Conservation (phyloP, 1,140 invertebrate species). For the Conus betulinus region DNA sequence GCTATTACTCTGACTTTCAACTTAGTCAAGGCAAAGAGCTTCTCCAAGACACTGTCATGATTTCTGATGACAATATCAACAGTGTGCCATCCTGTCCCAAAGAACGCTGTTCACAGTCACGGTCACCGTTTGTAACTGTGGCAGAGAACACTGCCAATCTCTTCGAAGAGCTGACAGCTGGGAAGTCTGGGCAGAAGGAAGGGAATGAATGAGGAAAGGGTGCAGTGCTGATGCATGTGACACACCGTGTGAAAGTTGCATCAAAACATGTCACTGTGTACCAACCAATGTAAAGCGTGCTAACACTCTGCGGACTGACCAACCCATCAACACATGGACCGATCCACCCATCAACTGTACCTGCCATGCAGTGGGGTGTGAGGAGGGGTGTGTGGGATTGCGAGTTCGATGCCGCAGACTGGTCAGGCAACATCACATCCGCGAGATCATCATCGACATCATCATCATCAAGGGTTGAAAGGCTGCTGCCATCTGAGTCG, state of each 20-base stretch:
- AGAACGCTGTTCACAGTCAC: too few species aligned
- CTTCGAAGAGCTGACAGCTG: too few species aligned
- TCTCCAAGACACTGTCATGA: too few species aligned
- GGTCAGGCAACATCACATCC: slow-evolving; percentile 62
- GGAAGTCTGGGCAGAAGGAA: too few species aligned
- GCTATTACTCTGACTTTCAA: too few species aligned
- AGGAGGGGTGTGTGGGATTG: slow-evolving; percentile 38
- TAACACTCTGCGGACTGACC: not conserved
- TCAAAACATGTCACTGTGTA: not conserved
- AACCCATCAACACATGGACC: not conserved
- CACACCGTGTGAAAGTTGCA: not conserved
- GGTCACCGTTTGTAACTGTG: too few species aligned
- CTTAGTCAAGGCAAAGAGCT: too few species aligned
- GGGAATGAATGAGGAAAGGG: not conserved
- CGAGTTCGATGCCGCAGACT: slow-evolving; percentile 47
- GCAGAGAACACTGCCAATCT: too few species aligned
- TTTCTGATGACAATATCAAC: too few species aligned
- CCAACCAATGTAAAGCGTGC: too few species aligned
- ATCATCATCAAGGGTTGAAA: slow-evolving; percentile 45
- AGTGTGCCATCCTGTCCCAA: too few species aligned
- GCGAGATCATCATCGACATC: slow-evolving; percentile 63
- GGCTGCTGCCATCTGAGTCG: slow-evolving; percentile 8
- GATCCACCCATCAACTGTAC: slow-evolving; percentile 18
- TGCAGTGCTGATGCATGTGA: not conserved
- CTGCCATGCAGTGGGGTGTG: slow-evolving; percentile 45